Evolutionary conservation across 2,113 vertebrate genomes (phyloP).

Genomic region (Panthera leo): DNA sequence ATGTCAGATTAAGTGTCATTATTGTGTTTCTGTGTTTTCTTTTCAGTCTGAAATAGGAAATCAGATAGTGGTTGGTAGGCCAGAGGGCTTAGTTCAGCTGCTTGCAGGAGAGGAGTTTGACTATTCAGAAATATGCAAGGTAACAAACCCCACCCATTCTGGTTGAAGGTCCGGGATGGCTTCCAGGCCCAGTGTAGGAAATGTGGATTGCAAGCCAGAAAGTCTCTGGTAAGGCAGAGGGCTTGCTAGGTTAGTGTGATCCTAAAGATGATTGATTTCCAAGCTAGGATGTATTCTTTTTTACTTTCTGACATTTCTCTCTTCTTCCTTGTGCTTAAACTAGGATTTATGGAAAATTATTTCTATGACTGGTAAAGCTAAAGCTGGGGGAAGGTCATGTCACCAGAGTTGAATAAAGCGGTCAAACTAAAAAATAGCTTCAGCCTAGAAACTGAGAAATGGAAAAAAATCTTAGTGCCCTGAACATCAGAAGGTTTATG

Average conservation of each 20-base stretch:
- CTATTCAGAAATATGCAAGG: not conserved
- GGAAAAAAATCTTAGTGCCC: conserved; percentile 35
- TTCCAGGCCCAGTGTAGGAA: not conserved
- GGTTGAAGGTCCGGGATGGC: not conserved
- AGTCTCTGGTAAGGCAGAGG: not conserved
- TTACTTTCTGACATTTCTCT: conserved; percentile 57
- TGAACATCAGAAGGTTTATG: conserved; percentile 53
- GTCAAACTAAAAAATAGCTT: conserved; percentile 70
- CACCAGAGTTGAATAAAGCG: conserved; percentile 65
- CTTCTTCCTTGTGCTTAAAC: conserved; percentile 51
- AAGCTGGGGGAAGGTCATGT: conserved; percentile 54
- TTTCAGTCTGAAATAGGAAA: not conserved
- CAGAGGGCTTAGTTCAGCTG: not conserved
- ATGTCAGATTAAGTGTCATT: not conserved
- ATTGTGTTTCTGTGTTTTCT: not conserved
- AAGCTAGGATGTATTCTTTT: conserved; percentile 46
- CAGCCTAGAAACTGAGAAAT: conserved; percentile 46
- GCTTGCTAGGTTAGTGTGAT: conserved; percentile 29
- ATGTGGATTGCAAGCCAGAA: not conserved
- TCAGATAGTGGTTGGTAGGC: not conserved
- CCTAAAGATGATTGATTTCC: conserved; percentile 50
- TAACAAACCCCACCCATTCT: not conserved
- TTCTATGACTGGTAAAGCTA: conserved; percentile 64
- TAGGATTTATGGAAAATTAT: conserved; percentile 76
- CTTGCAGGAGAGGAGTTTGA: not conserved